Percentiles rank a stretch among this genome's conserved stretches.
Conservation (phyloP, 1,140 invertebrate genomes). For the Drosophila suzukii region DNA sequence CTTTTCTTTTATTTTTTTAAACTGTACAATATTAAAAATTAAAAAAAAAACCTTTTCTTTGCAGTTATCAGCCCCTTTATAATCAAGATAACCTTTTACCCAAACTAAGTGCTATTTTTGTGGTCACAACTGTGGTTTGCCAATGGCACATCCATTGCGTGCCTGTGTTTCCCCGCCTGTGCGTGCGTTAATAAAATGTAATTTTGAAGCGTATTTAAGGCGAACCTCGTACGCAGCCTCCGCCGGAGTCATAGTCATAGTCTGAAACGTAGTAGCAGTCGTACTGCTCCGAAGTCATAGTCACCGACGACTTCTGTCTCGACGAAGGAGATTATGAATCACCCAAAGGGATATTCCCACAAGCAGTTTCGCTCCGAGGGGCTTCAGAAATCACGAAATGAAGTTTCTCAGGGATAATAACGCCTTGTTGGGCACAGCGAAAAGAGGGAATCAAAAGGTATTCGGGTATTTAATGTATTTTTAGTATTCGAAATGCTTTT, state of each 20-base stretch:
- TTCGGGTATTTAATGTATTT: background rate
- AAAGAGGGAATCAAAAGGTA: background rate
- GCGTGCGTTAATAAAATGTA: conserved; percentile 77
- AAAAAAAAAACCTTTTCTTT: too few relatives aligned
- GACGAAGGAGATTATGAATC: conserved; percentile 35
- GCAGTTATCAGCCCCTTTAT: too few relatives aligned
- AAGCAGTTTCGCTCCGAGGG: background rate
- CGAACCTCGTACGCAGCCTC: conserved; percentile 53
- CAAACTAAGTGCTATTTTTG: conserved; percentile 1
- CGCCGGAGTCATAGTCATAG: conserved; percentile 12
- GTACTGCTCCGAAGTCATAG: conserved; percentile 22
- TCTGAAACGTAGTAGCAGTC: conserved; percentile 5
- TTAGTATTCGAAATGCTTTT: too few relatives aligned
- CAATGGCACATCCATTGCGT: conserved; percentile 14
- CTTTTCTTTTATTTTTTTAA: too few relatives aligned
- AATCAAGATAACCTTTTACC: background rate
- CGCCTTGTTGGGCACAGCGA: background rate
- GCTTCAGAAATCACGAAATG: background rate
- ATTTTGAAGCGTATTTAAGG: conserved; percentile 75
- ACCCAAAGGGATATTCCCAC: conserved; percentile 18
- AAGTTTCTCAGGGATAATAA: background rate
- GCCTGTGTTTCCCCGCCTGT: conserved; percentile 26
- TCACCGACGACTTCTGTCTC: conserved; percentile 34
- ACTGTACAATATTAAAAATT: too few relatives aligned
- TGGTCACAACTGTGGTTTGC: background rate